Conservation (phyloP, 2,113 vertebrate genomes). For the Talpa occidentalis region DNA sequence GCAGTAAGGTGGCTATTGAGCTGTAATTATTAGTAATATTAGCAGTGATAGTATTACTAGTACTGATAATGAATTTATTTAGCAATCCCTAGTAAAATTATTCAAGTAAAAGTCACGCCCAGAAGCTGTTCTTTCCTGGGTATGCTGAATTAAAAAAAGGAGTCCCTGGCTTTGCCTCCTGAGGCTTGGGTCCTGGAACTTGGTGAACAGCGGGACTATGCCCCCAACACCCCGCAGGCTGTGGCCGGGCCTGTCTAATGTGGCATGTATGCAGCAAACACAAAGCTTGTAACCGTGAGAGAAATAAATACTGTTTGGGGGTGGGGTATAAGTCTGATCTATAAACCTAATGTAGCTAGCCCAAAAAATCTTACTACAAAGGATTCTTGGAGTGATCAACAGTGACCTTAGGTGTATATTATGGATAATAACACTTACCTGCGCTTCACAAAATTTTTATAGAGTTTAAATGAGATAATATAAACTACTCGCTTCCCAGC, state of each 20-base stretch:
- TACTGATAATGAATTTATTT: neutral
- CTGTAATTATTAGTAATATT: neutral
- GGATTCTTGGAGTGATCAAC: neutral
- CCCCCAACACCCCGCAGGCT: neutral
- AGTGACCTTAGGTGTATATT: fast-evolving
- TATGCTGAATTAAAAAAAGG: neutral
- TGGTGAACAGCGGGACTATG: neutral
- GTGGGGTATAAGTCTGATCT: neutral
- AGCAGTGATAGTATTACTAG: neutral
- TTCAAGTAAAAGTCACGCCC: neutral
- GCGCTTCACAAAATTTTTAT: neutral
- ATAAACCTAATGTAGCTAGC: neutral
- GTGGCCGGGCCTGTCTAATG: neutral
- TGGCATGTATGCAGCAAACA: fast-evolving
- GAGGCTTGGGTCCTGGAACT: neutral
- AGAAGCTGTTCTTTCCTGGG: neutral
- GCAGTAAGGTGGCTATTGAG: neutral
- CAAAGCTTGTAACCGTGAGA: neutral
- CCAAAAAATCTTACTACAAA: neutral
- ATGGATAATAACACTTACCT: neutral
- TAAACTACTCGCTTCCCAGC: neutral
- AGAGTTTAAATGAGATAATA: neutral
- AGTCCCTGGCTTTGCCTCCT: neutral
- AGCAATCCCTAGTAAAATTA: neutral
- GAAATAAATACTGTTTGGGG: neutral